Evolutionary conservation across 2,888 invertebrate species (phyloP), one percentile per base, ranked within the genome.

Genomic region (Monoplex corrugatus): DNA sequence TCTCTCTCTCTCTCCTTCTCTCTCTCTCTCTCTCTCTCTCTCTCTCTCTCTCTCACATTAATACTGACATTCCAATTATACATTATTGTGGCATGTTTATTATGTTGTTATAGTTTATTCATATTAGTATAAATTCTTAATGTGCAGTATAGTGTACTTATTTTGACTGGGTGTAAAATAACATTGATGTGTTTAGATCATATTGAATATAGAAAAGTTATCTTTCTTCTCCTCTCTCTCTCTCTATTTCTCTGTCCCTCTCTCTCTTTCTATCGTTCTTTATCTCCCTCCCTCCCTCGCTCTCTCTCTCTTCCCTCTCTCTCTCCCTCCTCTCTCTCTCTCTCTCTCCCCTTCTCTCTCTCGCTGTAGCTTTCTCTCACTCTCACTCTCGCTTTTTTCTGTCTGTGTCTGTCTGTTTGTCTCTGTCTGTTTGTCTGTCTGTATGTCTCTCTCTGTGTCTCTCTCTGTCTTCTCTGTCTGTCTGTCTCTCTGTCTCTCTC

Each of bases 401-500:
- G n/a, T n/a, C n/a, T n/a, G 28, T 63, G 28, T 63, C 10, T 63
- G 3, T 63, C 63, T 63, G 16, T 10, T n/a, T 68, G 28, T 23
- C 68, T 1, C 68, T 63, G 16, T 63, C 23, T 63, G 28, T 63
- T n/a, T n/a, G 8, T 32, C 32, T 35, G 8, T 72, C 72, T 72
- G 8, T 72, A 2, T 32, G 23, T 68, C 63, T 68, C 63, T 68
- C 63, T 68, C 63, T 72, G 16, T 72, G 8, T 72, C 10, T 72
- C 72, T 6, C 72, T 72, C 32, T 72, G 2, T 32, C 6, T 5
- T 72, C 10, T 23, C 32, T 72, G 5, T 72, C 32, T 72, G 35
- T 86, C 72, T 63, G 43, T 83, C 68, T 68, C 68, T 68, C 68
- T 68, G 28, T 38, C 86, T 50, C 63, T 28, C 35, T 86, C 86